Evolutionary conservation across 2,113 vertebrate genomes (phyloP).

Genomic region (Colossoma macropomum): DNA sequence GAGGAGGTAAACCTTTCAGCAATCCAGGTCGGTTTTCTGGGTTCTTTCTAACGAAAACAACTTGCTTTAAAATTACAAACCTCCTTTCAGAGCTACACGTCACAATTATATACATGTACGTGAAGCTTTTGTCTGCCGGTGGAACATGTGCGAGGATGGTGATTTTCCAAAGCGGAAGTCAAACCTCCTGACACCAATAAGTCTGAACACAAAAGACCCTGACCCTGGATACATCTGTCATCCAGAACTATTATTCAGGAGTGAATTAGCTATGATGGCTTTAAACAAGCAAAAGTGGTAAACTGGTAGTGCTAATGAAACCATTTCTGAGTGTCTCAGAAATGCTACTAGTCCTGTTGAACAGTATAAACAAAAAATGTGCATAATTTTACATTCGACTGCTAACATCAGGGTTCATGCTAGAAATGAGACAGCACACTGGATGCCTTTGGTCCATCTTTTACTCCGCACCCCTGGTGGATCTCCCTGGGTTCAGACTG

Average conservation of each 20-base stretch:
- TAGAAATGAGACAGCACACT: neutral
- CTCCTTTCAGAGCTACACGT: neutral
- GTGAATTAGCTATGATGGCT: conserved; percentile 2
- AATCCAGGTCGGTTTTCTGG: neutral
- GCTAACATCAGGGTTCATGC: neutral
- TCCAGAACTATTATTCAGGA: neutral
- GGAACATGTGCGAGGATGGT: neutral
- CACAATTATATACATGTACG: neutral
- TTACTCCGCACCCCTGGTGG: neutral
- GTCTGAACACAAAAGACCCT: conserved; percentile 3
- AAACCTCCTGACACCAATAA: conserved; percentile 22
- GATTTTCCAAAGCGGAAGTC: conserved; percentile 5
- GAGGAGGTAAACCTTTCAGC: neutral
- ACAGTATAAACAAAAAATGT: neutral
- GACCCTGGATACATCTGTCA: neutral
- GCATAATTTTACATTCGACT: neutral
- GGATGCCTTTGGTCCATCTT: neutral
- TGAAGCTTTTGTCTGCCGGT: neutral
- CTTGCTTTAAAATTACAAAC: neutral
- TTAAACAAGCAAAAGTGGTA: neutral
- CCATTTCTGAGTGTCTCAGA: too few species aligned
- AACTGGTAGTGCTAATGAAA: neutral
- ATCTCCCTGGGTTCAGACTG: conserved; percentile 14
- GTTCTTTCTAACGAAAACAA: conserved; percentile 5
- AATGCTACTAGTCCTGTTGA: neutral